A percentile compares a stretch with the other conserved stretches of the same genome.
Conservation (phyloP, 1,140 invertebrate genomes). For the Micrasema longulum region DNA sequence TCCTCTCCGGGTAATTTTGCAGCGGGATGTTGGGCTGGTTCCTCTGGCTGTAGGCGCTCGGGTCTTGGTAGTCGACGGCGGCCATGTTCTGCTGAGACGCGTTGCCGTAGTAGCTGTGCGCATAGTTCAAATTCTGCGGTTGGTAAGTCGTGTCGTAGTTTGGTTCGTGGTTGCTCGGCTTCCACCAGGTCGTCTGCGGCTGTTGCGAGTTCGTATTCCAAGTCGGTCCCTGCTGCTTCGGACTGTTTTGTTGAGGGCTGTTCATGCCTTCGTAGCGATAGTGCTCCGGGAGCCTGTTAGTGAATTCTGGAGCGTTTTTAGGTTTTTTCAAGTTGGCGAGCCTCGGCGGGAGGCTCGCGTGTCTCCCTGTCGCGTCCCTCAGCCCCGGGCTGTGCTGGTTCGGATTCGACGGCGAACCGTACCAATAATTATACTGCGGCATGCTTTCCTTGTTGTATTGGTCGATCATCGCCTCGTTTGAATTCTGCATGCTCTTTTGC, state of each 20-base stretch:
- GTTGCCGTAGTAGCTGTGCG: slow-evolving; percentile 3
- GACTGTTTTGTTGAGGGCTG: slow-evolving; percentile 4
- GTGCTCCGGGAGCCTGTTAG: neutral
- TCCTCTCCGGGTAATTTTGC: neutral
- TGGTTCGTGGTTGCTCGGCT: slow-evolving; percentile 12
- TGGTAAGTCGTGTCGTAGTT: slow-evolving; percentile 28
- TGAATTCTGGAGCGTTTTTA: slow-evolving; percentile 27
- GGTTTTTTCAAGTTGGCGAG: slow-evolving; percentile 54
- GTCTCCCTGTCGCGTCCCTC: slow-evolving; percentile 40
- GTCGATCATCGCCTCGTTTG: slow-evolving; percentile 10
- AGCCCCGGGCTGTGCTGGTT: no score
- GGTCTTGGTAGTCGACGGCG: slow-evolving; percentile 7
- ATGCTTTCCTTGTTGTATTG: slow-evolving; percentile 34
- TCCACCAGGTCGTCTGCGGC: slow-evolving; percentile 36
- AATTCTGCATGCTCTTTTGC: slow-evolving; percentile 55
- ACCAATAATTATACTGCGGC: slow-evolving; percentile 47
- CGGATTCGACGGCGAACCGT: slow-evolving; percentile 10
- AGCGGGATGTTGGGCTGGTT: slow-evolving; percentile 2
- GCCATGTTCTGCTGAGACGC: neutral
- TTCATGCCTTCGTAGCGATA: no score
- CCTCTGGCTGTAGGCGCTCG: neutral
- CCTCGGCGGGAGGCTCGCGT: slow-evolving; percentile 63
- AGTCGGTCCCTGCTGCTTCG: neutral
- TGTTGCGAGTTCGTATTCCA: slow-evolving; percentile 14
- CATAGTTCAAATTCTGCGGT: slow-evolving; percentile 11